These are phyloP conservation scores for Tillus elongatus DNA, from an alignment of 2,888 invertebrate genomes.

Conservation along the genomic window DNA sequence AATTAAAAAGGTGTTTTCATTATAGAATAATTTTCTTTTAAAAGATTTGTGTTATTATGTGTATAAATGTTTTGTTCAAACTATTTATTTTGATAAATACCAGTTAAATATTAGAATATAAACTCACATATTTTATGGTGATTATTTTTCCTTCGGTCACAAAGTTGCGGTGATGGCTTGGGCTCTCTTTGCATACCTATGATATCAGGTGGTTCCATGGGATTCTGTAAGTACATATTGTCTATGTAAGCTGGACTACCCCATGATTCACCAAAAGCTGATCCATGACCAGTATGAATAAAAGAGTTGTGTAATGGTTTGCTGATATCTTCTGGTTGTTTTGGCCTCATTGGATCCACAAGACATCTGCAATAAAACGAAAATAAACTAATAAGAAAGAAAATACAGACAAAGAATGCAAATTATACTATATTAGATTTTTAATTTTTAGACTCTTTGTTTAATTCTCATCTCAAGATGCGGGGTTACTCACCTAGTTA, in stretches of 20 bases:
- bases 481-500: no score
- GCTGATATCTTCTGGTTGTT: slow-evolving; percentile 63
- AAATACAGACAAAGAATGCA: no score
- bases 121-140: no score
- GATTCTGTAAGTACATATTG: slow-evolving; percentile 65
- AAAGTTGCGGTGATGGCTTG: slow-evolving; percentile 35
- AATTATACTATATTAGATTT: no score
- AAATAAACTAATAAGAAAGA: not conserved
- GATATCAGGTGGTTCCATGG: slow-evolving; percentile 62
- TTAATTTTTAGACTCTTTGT: slow-evolving; percentile 8
- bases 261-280: slow-evolving; percentile 72
- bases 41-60: no score
- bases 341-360: slow-evolving; percentile 61
- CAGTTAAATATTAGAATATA: no score
- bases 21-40: no score
- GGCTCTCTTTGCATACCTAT: slow-evolving; percentile 42
- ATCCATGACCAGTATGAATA: slow-evolving; percentile 71
- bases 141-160: slow-evolving; percentile 42
- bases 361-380: slow-evolving; percentile 44
- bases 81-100: no score
- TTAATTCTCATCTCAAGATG: no score
- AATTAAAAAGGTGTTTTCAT: no score
- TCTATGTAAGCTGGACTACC: slow-evolving; percentile 74
- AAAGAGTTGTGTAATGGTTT: slow-evolving; percentile 72
- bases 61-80: no score